phyloP scores from a whole-genome alignment of 2,888 invertebrate genomes.

The Thymelicus acteon region DNA sequence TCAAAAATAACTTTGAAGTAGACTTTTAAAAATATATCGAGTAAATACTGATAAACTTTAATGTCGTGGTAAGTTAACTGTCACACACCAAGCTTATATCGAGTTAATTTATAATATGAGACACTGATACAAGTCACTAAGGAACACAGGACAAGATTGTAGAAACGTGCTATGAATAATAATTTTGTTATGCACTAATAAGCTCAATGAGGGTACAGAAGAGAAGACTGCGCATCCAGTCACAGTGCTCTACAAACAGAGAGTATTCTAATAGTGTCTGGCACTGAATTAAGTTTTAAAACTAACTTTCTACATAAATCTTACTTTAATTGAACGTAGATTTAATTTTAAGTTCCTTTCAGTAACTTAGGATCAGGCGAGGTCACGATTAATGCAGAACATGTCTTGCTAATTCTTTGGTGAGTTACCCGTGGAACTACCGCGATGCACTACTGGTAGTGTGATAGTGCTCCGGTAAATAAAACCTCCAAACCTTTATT shows the following conservation, averaged over 20 bases:
- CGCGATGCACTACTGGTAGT: no score
- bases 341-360: constrained; percentile 17
- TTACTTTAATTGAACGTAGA: constrained; percentile 17
- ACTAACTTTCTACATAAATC: constrained; percentile 55
- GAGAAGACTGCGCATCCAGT: constrained; percentile 31
- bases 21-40: no score
- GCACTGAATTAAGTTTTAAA: constrained; percentile 57
- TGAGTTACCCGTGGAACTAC: constrained; percentile 2
- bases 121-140: constrained; percentile 54
- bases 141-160: constrained; percentile 60
- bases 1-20: no score
- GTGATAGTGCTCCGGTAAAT: no score
- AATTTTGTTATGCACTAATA: constrained; percentile 60
- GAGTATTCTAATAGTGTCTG: constrained; percentile 54
- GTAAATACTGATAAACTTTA: no score
- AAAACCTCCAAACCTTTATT: no score
- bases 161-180: constrained; percentile 67
- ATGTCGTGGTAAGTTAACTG: no score
- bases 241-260: constrained; percentile 55
- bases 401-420: background rate
- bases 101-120: constrained; percentile 45
- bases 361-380: constrained; percentile 12
- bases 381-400: background rate
- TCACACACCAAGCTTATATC: no score
- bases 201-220: constrained; percentile 42